Conservation (phyloP, 53 echinoderm and acorn worm species). For the Temnopleurus reevesii region DNA sequence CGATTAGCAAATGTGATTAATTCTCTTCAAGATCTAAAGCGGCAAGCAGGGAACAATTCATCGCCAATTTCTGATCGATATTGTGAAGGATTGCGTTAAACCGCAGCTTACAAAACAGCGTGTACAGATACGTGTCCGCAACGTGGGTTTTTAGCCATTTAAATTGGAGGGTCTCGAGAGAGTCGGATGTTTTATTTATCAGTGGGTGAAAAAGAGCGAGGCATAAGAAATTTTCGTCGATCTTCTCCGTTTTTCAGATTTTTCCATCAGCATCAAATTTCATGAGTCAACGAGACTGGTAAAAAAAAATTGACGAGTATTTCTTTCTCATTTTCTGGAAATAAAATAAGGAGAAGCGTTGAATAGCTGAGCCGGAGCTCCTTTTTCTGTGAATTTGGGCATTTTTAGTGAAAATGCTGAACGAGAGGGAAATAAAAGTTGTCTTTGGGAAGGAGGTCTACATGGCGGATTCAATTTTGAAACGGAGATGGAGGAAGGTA, state of each 20-base stretch:
- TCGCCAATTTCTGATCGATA: conserved; percentile 16
- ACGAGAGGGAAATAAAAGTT: conserved; percentile 42
- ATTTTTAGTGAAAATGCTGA: conserved; percentile 1
- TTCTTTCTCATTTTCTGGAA: too few species aligned
- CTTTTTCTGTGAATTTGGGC: background rate
- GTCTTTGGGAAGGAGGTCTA: conserved; percentile 55
- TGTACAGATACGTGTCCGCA: background rate
- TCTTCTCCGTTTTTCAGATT: too few species aligned
- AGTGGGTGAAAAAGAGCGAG: background rate
- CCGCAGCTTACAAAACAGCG: conserved; percentile 35
- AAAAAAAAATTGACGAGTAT: too few species aligned
- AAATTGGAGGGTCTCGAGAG: background rate
- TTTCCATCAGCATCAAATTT: too few species aligned
- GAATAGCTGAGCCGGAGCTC: background rate
- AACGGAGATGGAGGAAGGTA: conserved; percentile 53
- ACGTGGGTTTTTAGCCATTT: background rate
- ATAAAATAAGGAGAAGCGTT: too few species aligned
- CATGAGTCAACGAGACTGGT: too few species aligned
- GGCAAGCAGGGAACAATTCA: conserved; percentile 2
- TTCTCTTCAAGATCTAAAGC: background rate
- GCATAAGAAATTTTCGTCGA: too few species aligned
- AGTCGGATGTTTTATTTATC: background rate
- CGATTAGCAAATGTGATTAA: conserved; percentile 42
- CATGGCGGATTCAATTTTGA: conserved; percentile 45
- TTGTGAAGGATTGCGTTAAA: background rate